phyloP scores from a whole-genome alignment of 2,888 invertebrate species.

The Nomada fucata region DNA sequence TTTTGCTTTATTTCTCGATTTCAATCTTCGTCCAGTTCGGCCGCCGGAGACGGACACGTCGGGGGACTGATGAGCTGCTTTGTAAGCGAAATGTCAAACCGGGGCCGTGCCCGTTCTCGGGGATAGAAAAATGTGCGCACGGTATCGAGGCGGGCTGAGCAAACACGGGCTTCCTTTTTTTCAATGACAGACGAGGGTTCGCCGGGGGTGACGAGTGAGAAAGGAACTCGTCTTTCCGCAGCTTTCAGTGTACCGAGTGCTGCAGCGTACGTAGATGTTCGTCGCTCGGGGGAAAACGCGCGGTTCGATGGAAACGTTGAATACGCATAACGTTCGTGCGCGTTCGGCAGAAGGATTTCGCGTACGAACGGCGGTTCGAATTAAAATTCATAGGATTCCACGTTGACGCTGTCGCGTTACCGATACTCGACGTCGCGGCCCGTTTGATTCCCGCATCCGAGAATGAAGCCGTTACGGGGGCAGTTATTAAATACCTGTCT shows the following conservation, averaged over 20 bases:
- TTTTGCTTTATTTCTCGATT: slow-evolving; percentile 71
- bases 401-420: slow-evolving; percentile 37
- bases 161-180: not conserved
- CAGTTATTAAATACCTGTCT: slow-evolving; percentile 72
- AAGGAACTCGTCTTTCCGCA: not conserved
- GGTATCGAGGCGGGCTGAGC: slow-evolving; percentile 8
- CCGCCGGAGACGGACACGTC: slow-evolving; percentile 55
- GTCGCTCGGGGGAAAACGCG: too few relatives aligned
- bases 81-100: slow-evolving; percentile 60
- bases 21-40: slow-evolving; percentile 67
- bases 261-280: too few relatives aligned
- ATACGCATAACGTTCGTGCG: too few relatives aligned
- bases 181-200: not conserved
- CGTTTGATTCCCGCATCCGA: slow-evolving; percentile 42
- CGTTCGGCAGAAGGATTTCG: not conserved
- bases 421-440: slow-evolving; percentile 15
- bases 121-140: slow-evolving; percentile 40
- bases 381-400: not conserved
- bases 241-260: too few relatives aligned
- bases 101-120: not conserved
- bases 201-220: not conserved
- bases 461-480: slow-evolving; percentile 71
- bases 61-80: slow-evolving; percentile 60
- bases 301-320: too few relatives aligned
- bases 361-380: not conserved